Conservation (phyloP, 1,140 invertebrate species). For the Palaemon carinicauda region DNA sequence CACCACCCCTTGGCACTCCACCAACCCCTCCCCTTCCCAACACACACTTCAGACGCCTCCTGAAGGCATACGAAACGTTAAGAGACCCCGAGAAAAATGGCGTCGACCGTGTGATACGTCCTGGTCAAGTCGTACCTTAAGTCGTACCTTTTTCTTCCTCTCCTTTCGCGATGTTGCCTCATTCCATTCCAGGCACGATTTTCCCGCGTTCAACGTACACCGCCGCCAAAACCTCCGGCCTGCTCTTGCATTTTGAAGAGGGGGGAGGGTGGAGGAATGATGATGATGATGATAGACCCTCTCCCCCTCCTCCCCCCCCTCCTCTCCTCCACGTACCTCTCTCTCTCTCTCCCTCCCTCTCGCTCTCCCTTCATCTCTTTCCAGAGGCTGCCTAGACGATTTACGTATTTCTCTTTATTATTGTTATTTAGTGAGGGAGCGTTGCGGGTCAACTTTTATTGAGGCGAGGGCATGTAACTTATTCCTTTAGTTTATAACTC, state of each 20-base stretch:
- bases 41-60: not conserved
- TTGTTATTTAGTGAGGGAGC: too few species aligned
- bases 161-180: not conserved
- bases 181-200: constrained; percentile 27
- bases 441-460: too few species aligned
- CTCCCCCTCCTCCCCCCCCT: not conserved
- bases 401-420: too few species aligned
- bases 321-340: not conserved
- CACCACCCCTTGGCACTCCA: not conserved
- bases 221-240: constrained; percentile 37
- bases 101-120: not conserved
- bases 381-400: too few species aligned
- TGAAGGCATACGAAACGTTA: too few species aligned
- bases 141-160: not conserved
- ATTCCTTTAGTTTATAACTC: too few species aligned
- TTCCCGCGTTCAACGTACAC: constrained; percentile 41
- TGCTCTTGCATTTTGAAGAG: constrained; percentile 16
- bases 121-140: not conserved
- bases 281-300: not conserved
- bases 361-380: too few species aligned
- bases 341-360: too few species aligned
- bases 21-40: not conserved
- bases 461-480: too few species aligned
- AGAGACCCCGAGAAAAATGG: constrained; percentile 1
- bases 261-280: not conserved